Base-by-base conservation (phyloP, 2,797 vertebrate genomes). In the Gephyroberyx darwinii region DNA sequence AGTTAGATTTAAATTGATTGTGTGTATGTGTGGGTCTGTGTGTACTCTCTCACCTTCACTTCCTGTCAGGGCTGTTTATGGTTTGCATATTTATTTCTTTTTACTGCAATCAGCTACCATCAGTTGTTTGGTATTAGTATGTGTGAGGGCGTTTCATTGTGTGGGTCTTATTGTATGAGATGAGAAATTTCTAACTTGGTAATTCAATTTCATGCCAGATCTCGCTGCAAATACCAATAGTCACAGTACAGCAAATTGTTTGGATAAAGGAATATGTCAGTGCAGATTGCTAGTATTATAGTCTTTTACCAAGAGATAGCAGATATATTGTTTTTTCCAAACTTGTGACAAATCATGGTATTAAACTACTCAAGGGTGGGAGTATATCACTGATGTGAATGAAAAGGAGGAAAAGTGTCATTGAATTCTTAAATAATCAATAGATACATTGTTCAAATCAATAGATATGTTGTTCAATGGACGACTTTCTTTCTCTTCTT, bases 191-290 rank as follows among this genome's bases (percentile, higher is more conserved):
- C 31, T 37, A 57, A 53, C 8, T 12, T 61, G 30, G 13, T 14
- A 6, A 26, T 52, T 77, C 26, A 78, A 85, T 86, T 86, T 88
- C 69, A 86, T 41, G 65, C 71, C n/a, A 53, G 20, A 80, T 89
- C 80, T 84, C 78, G 74, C 74, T 77, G 60, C 48, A 80, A 79
- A 71, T 74, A 22, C 22, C 58, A 77, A 41, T 17, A 55, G 26
- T 45, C 19, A 59, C 37, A 45, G 8, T 12, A 14, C 31, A 53
- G 20, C 62, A 43, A 73, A 48, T 45, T 7, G 9, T 17, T 35
- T 16, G 4, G 37, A 62, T 50, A 74, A 77, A 81, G 74, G 67
- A 47, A 70, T 48, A 20, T 33, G 68, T 48, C 14, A 54, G 3
- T 9, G 54, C 10, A 60, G 45, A 68, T 52, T 70, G 51, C 20